Base-by-base conservation (phyloP, 2,888 invertebrate species). In the Troides aeacus region DNA sequence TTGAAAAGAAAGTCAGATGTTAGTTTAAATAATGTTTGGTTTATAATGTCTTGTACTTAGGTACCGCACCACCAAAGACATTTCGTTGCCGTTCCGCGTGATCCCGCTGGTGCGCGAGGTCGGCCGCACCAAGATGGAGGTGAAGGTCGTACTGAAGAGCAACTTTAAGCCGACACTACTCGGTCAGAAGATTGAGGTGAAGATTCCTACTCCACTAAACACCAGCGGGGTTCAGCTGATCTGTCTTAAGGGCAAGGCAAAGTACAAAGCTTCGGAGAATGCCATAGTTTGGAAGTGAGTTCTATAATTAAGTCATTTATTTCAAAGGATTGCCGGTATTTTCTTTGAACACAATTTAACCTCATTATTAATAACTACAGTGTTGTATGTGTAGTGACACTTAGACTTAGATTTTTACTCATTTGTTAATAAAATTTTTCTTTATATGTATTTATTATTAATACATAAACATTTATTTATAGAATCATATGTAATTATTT, bases 191-290 rank as follows among this genome's bases (percentile, higher is more conserved):
- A 99, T 99, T 71, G 99, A 99, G 92, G 99, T 99, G 50, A 98
- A 99, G 87, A 99, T 99, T 77, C 99, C 99, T 3, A 99, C 99
- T 0, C 99, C 99, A 5, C 93, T 99, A 61, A 99, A 99, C 87
- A 99, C 99, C 0, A 99, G 99, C 65, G 99, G 99, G 0, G 99
- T 99, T 2, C 99, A 99, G 84, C 94, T 99, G 77, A 99, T 99
- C 81, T 99, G 99, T 83, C 94, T 99, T 84, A 99, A 99, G 87
- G 99, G 99, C 6, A 99, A 99, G 86, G 99, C 99, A 56, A 99
- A 99, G 87, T 99, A 99, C 88, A 99, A 99, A 93, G 98, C 99
- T 0, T 99, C 99, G 0, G 99, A 99, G 91, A 99, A 99, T 88
- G 99, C 99, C 65, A 99, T 99, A 79, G 95, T 95, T n/a, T 95